A percentile compares a stretch with the other conserved stretches of the same genome.
These are phyloP conservation scores for Cyphomyrus discorhynchus DNA, from an alignment of 2,113 vertebrate species.

Conservation along the genomic window DNA sequence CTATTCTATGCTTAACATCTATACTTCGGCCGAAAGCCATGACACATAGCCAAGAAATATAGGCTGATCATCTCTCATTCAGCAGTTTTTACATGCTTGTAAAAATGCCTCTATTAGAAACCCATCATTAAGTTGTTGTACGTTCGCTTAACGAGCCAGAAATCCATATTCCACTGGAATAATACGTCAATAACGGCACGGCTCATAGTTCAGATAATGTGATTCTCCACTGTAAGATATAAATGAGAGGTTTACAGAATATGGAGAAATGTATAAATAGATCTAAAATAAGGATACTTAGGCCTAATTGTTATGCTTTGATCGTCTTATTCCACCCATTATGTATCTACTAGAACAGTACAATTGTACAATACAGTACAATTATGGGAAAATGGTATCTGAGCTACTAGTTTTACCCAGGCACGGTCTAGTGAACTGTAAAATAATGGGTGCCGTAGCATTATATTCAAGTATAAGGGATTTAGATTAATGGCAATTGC, in stretches of 20 bases:
- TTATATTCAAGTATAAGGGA: neutral
- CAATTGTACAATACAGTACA: neutral
- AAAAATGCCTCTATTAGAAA: neutral
- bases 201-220: neutral
- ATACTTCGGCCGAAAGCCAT: neutral
- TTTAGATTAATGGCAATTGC: neutral
- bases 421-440: no score
- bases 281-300: neutral
- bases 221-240: neutral
- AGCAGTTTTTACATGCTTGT: neutral
- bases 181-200: neutral
- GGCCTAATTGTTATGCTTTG: neutral
- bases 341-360: neutral
- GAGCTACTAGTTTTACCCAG: neutral
- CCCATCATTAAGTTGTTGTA: neutral
- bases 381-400: neutral
- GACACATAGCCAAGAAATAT: neutral
- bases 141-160: neutral
- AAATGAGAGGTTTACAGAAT: neutral
- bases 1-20: neutral
- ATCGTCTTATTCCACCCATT: neutral
- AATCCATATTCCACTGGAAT: neutral
- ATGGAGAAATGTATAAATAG: neutral
- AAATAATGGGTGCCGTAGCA: neutral
- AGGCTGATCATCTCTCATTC: neutral